phyloP scores from a whole-genome alignment of 1,140 invertebrate species.

The Microplitis demolitor region DNA sequence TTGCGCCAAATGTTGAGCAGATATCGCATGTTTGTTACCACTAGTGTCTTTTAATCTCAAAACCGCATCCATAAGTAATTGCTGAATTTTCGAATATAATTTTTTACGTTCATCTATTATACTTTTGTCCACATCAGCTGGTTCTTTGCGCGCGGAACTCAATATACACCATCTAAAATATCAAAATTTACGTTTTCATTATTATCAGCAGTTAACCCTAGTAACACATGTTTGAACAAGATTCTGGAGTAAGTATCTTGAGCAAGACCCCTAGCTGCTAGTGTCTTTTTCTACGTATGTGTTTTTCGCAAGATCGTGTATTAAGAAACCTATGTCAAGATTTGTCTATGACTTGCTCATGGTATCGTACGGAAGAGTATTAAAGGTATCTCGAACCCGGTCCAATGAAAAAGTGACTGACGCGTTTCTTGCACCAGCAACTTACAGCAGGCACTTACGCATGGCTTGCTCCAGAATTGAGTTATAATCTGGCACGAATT shows the following conservation, averaged over 20 bases:
- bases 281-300: too few relatives aligned
- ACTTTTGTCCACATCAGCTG: slow-evolving; percentile 29
- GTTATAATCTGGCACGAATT: too few relatives aligned
- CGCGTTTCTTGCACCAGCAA: too few relatives aligned
- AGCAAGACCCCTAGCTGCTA: too few relatives aligned
- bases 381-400: too few relatives aligned
- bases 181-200: background rate
- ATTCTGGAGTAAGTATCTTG: background rate
- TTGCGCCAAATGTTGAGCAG: slow-evolving; percentile 56
- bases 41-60: slow-evolving; percentile 49
- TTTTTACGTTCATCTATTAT: slow-evolving; percentile 42
- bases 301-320: too few relatives aligned
- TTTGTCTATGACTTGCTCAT: too few relatives aligned
- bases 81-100: slow-evolving; percentile 57
- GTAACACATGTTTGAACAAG: background rate
- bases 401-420: too few relatives aligned
- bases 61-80: slow-evolving; percentile 58
- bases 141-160: slow-evolving; percentile 41
- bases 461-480: too few relatives aligned
- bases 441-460: too few relatives aligned
- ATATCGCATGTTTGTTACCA: slow-evolving; percentile 57
- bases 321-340: too few relatives aligned
- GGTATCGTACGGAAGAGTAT: too few relatives aligned
- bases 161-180: slow-evolving; percentile 55
- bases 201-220: background rate